Base-by-base conservation (phyloP, 2,797 vertebrate genomes). In the Ceyx erithaca region DNA sequence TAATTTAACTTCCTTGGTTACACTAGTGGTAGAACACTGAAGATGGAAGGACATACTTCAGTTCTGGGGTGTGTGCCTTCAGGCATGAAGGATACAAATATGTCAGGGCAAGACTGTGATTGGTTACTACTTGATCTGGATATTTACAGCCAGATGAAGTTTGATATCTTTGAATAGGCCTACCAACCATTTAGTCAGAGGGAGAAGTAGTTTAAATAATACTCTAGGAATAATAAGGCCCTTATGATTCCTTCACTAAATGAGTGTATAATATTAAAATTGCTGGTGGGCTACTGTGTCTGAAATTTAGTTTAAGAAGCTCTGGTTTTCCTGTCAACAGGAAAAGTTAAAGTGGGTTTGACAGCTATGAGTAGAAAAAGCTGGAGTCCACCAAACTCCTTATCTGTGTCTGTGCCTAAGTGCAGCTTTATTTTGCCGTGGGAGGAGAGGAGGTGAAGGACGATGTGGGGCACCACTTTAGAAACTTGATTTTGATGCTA, bases 341-440 rank as follows among this genome's bases (percentile, higher is more conserved):
- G 35, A 66, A 57, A 49, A 81, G 43, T 6, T 64, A 31, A 72
- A 79, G 45, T 63, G 62, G 8, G 8, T 67, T 55, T 93, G 81
- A 33, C 9, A 33, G 33, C 25, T 81, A 35, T 17, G 11, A 19
- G n/a, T 30, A 62, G 80, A 22, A 75, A 9, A 75, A 58, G 41
- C 37, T 58, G 49, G 62, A 91, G 82, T 62, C 49, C 35, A 21
- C 33, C 43, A 69, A 80, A 62, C 28, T 58, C n/a, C 4, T 64
- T 89, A 68, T 30, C 40, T 82, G 0, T 2, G 4, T 14, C 40
- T 45, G 0, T 85, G 33, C 37, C n/a, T 26, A 80, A 93, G 62
- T 16, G 46, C 72, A 75, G 62, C 72, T 78, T 78, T 45, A 15
- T 0, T 0, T 51, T 58, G 35, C 31, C 7, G 1, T 7, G 57